Base-by-base conservation (phyloP, 2,113 vertebrate genomes). In the Clarias batrachus region DNA sequence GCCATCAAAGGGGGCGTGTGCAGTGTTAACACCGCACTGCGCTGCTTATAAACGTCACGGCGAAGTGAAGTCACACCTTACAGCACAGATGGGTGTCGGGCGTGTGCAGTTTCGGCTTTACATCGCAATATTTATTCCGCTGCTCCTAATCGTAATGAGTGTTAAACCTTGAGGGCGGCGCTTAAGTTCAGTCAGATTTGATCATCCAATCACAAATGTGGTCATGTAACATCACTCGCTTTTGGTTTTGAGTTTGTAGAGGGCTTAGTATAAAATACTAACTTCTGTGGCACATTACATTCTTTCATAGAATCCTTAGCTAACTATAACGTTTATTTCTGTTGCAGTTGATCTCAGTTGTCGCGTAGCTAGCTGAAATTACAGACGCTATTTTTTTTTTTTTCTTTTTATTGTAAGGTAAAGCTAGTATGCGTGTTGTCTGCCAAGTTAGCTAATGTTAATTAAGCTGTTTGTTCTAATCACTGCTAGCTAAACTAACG, bases 1-100 rank as follows among this genome's bases (percentile, higher is more conserved):
- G 94, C 94, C 94, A 95, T 93, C 93, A 25, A 91, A 84, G 92
- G 92, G 97, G 97, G 97, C 96, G 97, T 95, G 95, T 98, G 97
- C 97, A 98, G 97, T 97, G 97, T 97, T 96, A 96, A 98, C 96
- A 96, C 96, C 97, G 95, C 96, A 96, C 97, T 97, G 96, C 97
- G 27, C 94, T 95, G 96, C 96, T 95, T 95, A 96, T 96, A 96
- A 96, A 97, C 97, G 96, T 97, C 95, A 96, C 95, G 96, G 96
- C 96, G 94, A 97, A 89, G 95, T 89, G 88, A 89, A 90, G 90
- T 91, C 79, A 93, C 90, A 86, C 54, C 90, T 90, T 90, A 92
- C 91, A 93, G 90, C 93, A 92, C 92, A 92, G 37, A 68, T 3
- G 56, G 63, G 41, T 65, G 48, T n/a, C 21, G 14, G 77, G 63